phyloP scores from a whole-genome alignment of 2,113 vertebrate species.

The Numenius arquata region DNA sequence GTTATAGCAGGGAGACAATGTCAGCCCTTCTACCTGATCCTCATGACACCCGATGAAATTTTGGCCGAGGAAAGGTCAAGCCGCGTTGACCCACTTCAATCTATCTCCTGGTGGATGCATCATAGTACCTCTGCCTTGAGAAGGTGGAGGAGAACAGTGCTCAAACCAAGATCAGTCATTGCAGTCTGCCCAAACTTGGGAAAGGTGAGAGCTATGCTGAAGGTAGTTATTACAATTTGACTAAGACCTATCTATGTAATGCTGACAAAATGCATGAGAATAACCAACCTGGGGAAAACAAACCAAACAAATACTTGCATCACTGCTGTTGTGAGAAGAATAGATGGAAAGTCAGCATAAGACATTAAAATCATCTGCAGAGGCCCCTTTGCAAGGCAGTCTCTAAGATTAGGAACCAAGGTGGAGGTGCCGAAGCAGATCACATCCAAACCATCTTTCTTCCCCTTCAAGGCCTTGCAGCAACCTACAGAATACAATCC shows the following conservation, averaged over 20 bases:
- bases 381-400: not conserved
- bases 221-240: not conserved
- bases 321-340: not conserved
- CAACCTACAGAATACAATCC: not conserved
- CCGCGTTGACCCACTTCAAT: not conserved
- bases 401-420: not conserved
- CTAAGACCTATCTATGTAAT: not conserved
- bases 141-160: not conserved
- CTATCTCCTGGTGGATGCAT: not conserved
- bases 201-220: not conserved
- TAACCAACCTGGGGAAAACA: not conserved
- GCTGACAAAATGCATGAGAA: not conserved
- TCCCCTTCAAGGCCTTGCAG: not conserved
- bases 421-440: not conserved
- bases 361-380: not conserved
- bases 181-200: not conserved
- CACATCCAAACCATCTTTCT: not conserved
- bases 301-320: not conserved
- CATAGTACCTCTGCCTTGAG: not conserved
- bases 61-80: not conserved
- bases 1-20: not conserved
- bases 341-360: not conserved
- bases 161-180: not conserved
- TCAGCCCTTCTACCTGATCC: not conserved
- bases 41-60: not conserved